Conservation (phyloP, 2,888 invertebrate species). For the Quadroppia sp. region DNA sequence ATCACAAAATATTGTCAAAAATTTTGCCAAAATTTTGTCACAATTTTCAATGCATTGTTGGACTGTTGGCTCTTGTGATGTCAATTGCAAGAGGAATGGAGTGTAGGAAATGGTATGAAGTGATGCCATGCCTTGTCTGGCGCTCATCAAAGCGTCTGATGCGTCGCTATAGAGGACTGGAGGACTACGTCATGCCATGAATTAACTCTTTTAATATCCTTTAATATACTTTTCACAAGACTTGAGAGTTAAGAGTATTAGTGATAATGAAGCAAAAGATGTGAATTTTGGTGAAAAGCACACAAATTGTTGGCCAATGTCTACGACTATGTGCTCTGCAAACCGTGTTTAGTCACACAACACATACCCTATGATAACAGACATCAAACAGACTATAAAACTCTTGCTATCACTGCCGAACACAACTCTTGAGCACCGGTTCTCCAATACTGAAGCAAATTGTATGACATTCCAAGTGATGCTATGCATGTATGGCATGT, state of each 20-base stretch:
- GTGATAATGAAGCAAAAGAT: constrained; percentile 32
- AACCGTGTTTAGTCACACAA: background rate
- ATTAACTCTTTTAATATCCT: background rate
- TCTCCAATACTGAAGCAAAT: background rate
- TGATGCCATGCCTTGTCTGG: constrained; percentile 19
- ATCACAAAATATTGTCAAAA: background rate
- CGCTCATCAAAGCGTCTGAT: constrained; percentile 32
- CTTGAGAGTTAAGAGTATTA: constrained; percentile 33
- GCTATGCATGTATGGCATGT: constrained; percentile 1
- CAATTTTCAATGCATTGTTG: background rate
- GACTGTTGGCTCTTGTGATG: background rate
- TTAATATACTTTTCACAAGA: constrained; percentile 38
- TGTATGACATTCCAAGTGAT: constrained; percentile 26
- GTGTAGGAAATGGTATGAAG: background rate
- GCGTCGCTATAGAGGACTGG: constrained; percentile 36
- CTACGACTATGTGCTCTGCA: background rate
- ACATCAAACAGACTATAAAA: constrained; percentile 2
- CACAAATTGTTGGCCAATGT: background rate
- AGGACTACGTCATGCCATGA: constrained; percentile 31
- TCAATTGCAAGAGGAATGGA: background rate
- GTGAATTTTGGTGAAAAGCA: background rate
- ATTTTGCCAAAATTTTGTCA: background rate
- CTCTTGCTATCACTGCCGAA: constrained; percentile 15
- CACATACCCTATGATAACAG: background rate
- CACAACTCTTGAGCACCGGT: constrained; percentile 39